These are phyloP conservation scores for Chinchilla lanigera DNA, from an alignment of 2,113 vertebrate genomes.

Conservation along the genomic window DNA sequence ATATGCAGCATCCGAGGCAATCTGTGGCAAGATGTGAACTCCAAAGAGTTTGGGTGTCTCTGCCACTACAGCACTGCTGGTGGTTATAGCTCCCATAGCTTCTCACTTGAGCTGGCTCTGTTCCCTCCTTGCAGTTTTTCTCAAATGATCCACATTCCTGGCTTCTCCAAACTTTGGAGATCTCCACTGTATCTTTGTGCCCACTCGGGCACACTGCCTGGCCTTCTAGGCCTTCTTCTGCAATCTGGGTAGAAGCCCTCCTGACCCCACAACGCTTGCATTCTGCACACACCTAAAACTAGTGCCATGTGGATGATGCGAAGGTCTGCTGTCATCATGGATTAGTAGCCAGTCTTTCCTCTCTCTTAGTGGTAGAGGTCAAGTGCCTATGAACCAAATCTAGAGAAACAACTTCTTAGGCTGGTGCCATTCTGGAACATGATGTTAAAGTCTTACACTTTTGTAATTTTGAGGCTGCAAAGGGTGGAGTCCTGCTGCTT, in stretches of 20 bases:
- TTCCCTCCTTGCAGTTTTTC: background rate
- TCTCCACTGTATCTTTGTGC: background rate
- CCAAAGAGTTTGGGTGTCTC: background rate
- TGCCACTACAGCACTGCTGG: background rate
- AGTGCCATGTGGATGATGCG: background rate
- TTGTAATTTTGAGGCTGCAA: no score
- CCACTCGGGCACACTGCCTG: background rate
- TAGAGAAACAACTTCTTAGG: no score
- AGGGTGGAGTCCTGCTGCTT: no score
- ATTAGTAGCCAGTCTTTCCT: background rate
- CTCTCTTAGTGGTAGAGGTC: background rate
- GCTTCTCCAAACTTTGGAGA: background rate
- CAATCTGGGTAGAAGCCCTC: background rate
- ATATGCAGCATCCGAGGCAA: background rate
- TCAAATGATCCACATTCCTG: background rate
- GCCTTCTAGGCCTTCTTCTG: background rate
- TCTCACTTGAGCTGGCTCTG: background rate
- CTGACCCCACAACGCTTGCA: background rate
- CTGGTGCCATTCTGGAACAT: no score
- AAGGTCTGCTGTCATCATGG: background rate
- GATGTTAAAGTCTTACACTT: no score
- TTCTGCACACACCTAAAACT: background rate
- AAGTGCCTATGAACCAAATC: background rate
- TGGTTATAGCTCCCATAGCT: background rate
- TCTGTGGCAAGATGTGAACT: background rate